These are phyloP conservation scores for Medauroidea extradentata DNA, from an alignment of 1,140 invertebrate genomes.

Conservation along the genomic window DNA sequence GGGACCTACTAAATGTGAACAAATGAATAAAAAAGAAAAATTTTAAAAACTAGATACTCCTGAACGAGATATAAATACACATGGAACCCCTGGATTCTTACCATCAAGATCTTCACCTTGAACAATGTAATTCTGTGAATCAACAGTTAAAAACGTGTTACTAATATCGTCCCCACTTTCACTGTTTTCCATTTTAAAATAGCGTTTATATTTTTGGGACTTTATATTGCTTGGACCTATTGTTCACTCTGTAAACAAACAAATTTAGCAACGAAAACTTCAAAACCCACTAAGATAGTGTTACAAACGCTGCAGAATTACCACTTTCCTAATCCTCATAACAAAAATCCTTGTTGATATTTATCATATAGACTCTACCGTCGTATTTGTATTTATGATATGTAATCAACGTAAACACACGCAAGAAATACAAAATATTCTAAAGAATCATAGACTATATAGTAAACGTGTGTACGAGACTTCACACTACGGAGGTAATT, in stretches of 20 bases:
- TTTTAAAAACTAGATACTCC: not conserved
- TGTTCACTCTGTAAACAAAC: not conserved
- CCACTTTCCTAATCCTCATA: not conserved
- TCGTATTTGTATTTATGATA: too few species aligned
- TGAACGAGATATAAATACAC: not conserved
- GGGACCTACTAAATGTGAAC: not conserved
- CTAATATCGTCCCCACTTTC: slow-evolving; percentile 35
- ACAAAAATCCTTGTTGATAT: not conserved
- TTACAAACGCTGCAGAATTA: not conserved
- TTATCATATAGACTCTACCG: not conserved
- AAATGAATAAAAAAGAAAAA: not conserved
- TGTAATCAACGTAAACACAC: too few species aligned
- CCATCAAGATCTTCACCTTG: slow-evolving; percentile 36
- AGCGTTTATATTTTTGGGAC: not conserved
- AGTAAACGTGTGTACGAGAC: too few species aligned
- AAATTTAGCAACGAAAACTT: not conserved
- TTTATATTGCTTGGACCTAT: not conserved
- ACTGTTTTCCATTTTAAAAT: slow-evolving; percentile 27
- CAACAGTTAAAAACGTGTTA: slow-evolving; percentile 31
- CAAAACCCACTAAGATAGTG: not conserved
- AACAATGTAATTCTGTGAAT: slow-evolving; percentile 32
- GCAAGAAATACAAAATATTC: too few species aligned
- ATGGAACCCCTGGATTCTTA: slow-evolving; percentile 13
- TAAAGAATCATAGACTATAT: too few species aligned
- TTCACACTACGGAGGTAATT: too few species aligned